phyloP scores from a whole-genome alignment of 2,797 vertebrate genomes.

The Anguilla megastoma region DNA sequence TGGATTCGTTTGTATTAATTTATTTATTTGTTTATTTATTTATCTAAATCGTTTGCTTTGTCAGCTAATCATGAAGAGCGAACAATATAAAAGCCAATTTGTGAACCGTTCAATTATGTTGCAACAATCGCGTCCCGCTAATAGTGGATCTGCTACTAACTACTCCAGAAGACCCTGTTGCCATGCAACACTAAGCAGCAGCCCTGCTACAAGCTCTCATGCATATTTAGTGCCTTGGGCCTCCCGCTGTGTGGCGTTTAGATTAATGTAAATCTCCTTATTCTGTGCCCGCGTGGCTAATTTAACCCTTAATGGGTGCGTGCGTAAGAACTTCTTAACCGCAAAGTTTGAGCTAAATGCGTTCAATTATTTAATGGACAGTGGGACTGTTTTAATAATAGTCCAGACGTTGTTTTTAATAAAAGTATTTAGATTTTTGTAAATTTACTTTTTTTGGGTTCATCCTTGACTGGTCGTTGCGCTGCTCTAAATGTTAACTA shows the following conservation, averaged over 20 bases:
- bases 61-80: neutral
- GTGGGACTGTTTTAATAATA: neutral
- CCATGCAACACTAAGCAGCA: slow-evolving; percentile 2
- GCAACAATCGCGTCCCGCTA: neutral
- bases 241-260: neutral
- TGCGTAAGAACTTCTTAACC: neutral
- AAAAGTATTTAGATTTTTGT: no score
- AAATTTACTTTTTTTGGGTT: neutral
- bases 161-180: neutral
- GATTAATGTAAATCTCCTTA: slow-evolving; percentile 13
- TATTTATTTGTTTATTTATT: neutral
- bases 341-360: neutral
- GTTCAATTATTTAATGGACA: neutral
- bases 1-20: neutral
- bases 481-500: neutral
- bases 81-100: neutral
- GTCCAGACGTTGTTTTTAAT: neutral
- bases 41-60: neutral
- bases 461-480: neutral
- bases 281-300: neutral
- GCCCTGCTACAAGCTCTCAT: neutral
- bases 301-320: neutral
- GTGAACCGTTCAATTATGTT: neutral
- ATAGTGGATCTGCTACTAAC: no score
- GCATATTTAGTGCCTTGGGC: neutral